These are phyloP conservation scores for Cheilosia urbana DNA, from an alignment of 2,888 invertebrate species.

Conservation along the genomic window DNA sequence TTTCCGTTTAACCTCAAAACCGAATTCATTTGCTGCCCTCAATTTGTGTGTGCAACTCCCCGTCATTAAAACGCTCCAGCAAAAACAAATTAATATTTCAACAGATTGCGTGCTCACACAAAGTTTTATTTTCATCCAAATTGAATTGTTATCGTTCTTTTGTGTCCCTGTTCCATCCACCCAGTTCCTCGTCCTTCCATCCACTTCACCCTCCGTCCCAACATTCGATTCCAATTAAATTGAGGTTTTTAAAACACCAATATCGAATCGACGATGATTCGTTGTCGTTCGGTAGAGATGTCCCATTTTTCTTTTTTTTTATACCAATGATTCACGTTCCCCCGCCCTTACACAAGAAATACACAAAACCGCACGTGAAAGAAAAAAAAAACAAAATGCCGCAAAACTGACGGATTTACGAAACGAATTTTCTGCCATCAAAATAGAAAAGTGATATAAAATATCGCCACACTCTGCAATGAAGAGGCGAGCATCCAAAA, in stretches of 20 bases:
- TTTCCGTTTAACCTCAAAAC: too few species aligned
- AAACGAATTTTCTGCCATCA: conserved; percentile 55
- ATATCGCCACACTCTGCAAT: conserved; percentile 30
- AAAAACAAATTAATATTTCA: conserved; percentile 1
- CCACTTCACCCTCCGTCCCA: background rate
- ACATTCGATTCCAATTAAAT: conserved; percentile 36
- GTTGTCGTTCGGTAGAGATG: background rate
- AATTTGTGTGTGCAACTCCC: background rate
- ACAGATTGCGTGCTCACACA: conserved; percentile 15
- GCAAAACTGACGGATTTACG: conserved; percentile 62
- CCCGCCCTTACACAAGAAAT: background rate
- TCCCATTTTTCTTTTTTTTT: background rate
- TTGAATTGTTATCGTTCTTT: conserved; percentile 31
- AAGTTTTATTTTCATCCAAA: conserved; percentile 5
- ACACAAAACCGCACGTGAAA: conserved; percentile 6
- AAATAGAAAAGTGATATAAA: conserved; percentile 61
- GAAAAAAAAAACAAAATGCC: conserved; percentile 7
- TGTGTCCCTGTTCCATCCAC: background rate
- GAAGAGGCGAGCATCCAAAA: conserved; percentile 11
- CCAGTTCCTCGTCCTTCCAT: too few species aligned
- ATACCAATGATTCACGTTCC: background rate
- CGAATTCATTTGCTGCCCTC: too few species aligned
- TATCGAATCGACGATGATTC: conserved; percentile 24
- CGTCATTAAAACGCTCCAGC: background rate
- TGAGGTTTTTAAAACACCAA: conserved; percentile 17